These are phyloP conservation scores for Agrotis exclamationis DNA, from an alignment of 2,888 invertebrate genomes.

Conservation along the genomic window DNA sequence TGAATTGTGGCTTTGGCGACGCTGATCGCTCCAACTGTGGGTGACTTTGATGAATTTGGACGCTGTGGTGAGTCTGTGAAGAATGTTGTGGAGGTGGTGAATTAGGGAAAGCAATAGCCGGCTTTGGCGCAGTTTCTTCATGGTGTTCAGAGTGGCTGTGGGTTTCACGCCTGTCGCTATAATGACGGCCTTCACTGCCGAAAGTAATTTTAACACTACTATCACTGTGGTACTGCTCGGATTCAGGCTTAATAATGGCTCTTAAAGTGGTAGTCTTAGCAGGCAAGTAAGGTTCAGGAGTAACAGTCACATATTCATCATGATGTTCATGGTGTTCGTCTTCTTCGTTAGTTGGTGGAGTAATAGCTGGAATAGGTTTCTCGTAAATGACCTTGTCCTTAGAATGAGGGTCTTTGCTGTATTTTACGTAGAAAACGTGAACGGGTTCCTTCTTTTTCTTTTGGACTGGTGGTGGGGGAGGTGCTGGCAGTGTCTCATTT, in stretches of 20 bases:
- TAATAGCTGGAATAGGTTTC: conserved; percentile 95
- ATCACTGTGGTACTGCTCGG: conserved; percentile 95
- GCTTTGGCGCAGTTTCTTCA: conserved; percentile 93
- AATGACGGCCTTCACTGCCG: conserved; percentile 92
- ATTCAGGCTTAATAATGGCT: conserved; percentile 96
- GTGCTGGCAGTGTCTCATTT: conserved; percentile 94
- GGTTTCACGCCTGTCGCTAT: conserved; percentile 82
- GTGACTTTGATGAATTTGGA: conserved; percentile 63
- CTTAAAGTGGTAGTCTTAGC: conserved; percentile 95
- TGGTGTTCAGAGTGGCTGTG: conserved; percentile 80
- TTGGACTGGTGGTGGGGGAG: conserved; percentile 89
- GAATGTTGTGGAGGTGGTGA: conserved; percentile 76
- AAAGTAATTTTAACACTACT: conserved; percentile 96
- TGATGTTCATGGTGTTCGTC: conserved; percentile 87
- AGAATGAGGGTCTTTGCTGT: conserved; percentile 95
- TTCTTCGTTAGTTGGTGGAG: conserved; percentile 93
- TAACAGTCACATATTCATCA: conserved; percentile 90
- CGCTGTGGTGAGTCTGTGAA: conserved; percentile 41
- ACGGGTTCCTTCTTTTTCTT: conserved; percentile 95
- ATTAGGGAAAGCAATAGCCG: conserved; percentile 91
- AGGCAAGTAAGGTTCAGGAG: conserved; percentile 90
- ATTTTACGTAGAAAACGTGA: conserved; percentile 97
- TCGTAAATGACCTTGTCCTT: conserved; percentile 95
- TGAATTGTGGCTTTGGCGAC: conserved; percentile 75
- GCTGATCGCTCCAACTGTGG: conserved; percentile 78